These are phyloP conservation scores for Enteromius mattozi DNA, from an alignment of 2,797 vertebrate species.

Conservation along the genomic window DNA sequence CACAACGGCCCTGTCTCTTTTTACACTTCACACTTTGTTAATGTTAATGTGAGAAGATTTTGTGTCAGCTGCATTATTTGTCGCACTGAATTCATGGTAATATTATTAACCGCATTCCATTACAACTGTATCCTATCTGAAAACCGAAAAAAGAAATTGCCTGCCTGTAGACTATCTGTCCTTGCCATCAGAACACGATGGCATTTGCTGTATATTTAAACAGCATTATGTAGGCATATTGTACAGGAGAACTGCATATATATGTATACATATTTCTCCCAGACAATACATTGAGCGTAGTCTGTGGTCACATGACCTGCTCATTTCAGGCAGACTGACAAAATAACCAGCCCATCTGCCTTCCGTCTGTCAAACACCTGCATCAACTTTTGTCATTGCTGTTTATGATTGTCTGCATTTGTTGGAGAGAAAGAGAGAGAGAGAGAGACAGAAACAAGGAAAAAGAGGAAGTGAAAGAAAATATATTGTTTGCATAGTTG, in stretches of 20 bases:
- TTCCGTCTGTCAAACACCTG: conserved; percentile 55
- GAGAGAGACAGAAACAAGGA: not conserved
- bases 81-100: conserved; percentile 61
- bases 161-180: conserved; percentile 73
- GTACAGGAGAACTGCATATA: conserved; percentile 59
- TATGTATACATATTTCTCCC: conserved; percentile 31
- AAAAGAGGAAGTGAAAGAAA: not conserved
- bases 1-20: conserved; percentile 69
- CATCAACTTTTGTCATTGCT: conserved; percentile 45
- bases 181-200: conserved; percentile 75
- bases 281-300: conserved; percentile 52
- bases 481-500: not conserved
- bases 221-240: conserved; percentile 77
- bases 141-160: conserved; percentile 76
- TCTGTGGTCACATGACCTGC: conserved; percentile 53
- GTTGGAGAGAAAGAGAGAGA: conserved; percentile 22
- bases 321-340: conserved; percentile 49
- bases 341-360: conserved; percentile 55
- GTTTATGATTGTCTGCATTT: conserved; percentile 27
- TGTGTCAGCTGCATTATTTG: conserved; percentile 69
- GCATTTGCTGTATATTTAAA: conserved; percentile 81
- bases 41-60: conserved; percentile 71
- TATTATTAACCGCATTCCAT: conserved; percentile 75
- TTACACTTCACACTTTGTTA: conserved; percentile 70
- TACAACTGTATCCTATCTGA: conserved; percentile 72